Conservation (phyloP, 2,113 vertebrate genomes). For the Mesembrinibis cayennensis region DNA sequence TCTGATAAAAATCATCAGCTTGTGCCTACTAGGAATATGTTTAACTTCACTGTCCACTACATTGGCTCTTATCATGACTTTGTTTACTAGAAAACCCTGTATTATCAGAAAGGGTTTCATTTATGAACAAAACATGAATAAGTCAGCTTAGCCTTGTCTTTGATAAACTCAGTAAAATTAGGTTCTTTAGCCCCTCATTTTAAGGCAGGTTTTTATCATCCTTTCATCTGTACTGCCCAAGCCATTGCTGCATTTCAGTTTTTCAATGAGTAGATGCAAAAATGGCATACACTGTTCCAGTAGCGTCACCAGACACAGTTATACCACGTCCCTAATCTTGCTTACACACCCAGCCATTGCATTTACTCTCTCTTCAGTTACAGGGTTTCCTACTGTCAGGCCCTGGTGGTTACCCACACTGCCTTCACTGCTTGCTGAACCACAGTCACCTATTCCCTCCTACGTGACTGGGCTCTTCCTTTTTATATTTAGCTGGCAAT, state of each 20-base stretch:
- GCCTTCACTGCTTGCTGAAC: neutral
- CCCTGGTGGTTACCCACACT: neutral
- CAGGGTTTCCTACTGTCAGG: neutral
- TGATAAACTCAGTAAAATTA: neutral
- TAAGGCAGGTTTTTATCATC: neutral
- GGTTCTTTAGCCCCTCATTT: neutral
- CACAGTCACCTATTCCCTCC: neutral
- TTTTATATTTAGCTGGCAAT: neutral
- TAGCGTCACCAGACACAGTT: neutral
- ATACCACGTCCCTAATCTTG: neutral
- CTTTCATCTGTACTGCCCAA: neutral
- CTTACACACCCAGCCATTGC: neutral
- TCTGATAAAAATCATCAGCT: neutral
- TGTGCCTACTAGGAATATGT: neutral
- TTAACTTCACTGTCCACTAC: neutral
- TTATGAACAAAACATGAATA: neutral
- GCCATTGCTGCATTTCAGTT: neutral
- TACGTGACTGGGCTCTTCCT: neutral
- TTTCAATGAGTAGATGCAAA: neutral
- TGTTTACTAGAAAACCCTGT: neutral
- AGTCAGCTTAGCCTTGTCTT: neutral
- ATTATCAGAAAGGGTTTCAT: neutral
- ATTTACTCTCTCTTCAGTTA: neutral
- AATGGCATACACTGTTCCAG: neutral
- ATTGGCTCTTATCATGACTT: neutral